Evolutionary conservation across 2,888 invertebrate genomes (phyloP).

Genomic region (Protophormia terraenovae): DNA sequence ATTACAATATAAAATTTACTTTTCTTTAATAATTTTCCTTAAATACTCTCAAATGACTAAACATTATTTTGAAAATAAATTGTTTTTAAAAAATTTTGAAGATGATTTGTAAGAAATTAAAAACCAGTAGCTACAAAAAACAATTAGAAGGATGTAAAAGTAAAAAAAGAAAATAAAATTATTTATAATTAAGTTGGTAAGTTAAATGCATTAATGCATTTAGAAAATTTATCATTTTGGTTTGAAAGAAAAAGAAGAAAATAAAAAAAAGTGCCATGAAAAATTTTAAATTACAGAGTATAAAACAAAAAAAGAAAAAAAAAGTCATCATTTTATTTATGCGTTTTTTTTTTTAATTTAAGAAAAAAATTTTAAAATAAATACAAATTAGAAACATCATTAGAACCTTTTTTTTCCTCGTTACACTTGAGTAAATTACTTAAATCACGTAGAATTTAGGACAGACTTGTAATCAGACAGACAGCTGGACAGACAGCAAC

Average conservation of each 20-base stretch:
- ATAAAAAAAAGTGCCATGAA: conserved; percentile 20
- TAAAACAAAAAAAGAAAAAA: conserved; percentile 14
- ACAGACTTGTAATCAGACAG: conserved; percentile 37
- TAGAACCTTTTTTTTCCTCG: conserved; percentile 62
- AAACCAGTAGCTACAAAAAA: conserved; percentile 58
- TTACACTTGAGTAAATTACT: conserved; percentile 67
- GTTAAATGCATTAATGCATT: conserved; percentile 67
- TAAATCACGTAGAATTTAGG: conserved; percentile 63
- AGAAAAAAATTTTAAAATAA: conserved; percentile 51
- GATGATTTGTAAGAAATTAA: conserved; percentile 57
- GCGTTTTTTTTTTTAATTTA: conserved; percentile 38
- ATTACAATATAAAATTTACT: background rate
- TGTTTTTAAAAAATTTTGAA: conserved; percentile 34
- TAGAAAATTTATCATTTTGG: conserved; percentile 53
- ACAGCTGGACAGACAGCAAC: background rate
- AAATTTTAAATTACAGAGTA: conserved; percentile 35
- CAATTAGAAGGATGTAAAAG: conserved; percentile 59
- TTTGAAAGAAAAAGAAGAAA: no score
- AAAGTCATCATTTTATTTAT: conserved; percentile 26
- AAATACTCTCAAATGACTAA: conserved; percentile 60
- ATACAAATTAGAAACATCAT: conserved; percentile 68
- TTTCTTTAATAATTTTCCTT: conserved; percentile 23
- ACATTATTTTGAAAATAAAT: conserved; percentile 40
- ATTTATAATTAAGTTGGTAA: conserved; percentile 62
- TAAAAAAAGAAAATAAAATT: conserved; percentile 52